Evolutionary conservation across 2,113 vertebrate species (phyloP).

Genomic region (Australoheros scitulus): DNA sequence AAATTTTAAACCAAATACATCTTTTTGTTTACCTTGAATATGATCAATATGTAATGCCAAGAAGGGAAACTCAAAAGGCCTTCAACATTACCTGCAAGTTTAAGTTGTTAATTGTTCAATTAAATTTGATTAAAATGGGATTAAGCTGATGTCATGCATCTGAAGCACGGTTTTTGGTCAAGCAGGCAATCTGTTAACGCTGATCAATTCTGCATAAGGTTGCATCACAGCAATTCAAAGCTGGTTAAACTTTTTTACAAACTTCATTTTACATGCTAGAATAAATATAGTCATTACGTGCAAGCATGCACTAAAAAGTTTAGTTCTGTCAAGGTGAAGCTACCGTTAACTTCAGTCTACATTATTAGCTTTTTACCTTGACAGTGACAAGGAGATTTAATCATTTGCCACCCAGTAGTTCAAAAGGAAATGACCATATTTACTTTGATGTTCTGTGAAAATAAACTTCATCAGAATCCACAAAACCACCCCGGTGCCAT

Average conservation of each 20-base stretch:
- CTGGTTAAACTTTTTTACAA: not conserved
- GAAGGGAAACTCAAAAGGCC: slow-evolving; percentile 5
- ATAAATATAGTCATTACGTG: slow-evolving; percentile 10
- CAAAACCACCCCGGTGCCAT: slow-evolving; percentile 8
- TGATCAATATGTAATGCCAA: slow-evolving; percentile 7
- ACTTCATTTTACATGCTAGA: slow-evolving; percentile 13
- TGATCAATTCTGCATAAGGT: not conserved
- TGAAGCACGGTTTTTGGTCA: not conserved
- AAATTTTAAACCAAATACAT: not conserved
- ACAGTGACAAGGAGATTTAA: slow-evolving; percentile 49
- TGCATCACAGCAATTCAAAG: not conserved
- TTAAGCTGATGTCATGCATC: slow-evolving; percentile 8
- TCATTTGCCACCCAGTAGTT: slow-evolving; percentile 63
- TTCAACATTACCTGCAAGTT: slow-evolving; percentile 17
- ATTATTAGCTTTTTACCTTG: slow-evolving; percentile 52
- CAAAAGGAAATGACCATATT: slow-evolving; percentile 55
- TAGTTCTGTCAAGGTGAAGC: slow-evolving; percentile 4
- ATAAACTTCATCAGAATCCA: not conserved
- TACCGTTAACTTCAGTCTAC: slow-evolving; percentile 5
- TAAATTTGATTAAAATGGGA: slow-evolving; percentile 9
- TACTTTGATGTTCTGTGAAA: slow-evolving; percentile 21
- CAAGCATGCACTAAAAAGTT: slow-evolving; percentile 29
- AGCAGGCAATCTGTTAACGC: slow-evolving; percentile 1
- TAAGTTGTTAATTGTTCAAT: not conserved
- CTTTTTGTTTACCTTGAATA: not conserved